Conservation (phyloP, 2,888 invertebrate species). For the Tholera decimalis region DNA sequence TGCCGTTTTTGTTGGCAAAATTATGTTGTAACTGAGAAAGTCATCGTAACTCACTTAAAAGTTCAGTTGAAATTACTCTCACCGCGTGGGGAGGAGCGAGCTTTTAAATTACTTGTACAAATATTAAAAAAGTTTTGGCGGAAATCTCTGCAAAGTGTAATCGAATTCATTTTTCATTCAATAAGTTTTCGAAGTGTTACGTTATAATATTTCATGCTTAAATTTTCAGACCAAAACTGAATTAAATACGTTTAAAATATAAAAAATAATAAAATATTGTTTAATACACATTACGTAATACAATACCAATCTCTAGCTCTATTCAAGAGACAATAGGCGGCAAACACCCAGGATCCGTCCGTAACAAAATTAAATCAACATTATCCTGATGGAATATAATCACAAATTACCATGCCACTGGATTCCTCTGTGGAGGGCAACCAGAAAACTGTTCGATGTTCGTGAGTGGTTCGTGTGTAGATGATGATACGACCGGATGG, state of each 20-base stretch:
- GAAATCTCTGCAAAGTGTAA: constrained; percentile 16
- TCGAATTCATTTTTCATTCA: constrained; percentile 18
- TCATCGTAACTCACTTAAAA: constrained; percentile 34
- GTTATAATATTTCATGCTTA: constrained; percentile 3
- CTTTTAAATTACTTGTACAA: constrained; percentile 43
- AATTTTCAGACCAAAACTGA: constrained; percentile 2
- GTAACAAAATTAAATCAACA: constrained; percentile 70
- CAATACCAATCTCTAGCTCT: constrained; percentile 82
- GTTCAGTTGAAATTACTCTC: constrained; percentile 24
- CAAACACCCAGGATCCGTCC: constrained; percentile 77
- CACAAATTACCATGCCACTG: constrained; percentile 90
- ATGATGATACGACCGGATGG: constrained; percentile 73
- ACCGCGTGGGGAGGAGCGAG: constrained; percentile 20
- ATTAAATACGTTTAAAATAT: constrained; percentile 12
- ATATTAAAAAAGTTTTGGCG: constrained; percentile 20
- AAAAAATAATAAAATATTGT: constrained; percentile 44
- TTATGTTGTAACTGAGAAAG: constrained; percentile 45
- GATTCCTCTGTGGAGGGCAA: constrained; percentile 76
- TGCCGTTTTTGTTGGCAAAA: constrained; percentile 61
- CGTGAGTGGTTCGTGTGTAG: constrained; percentile 66
- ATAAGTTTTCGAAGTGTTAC: neutral
- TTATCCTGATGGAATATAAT: constrained; percentile 76
- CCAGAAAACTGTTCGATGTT: constrained; percentile 70
- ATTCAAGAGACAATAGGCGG: constrained; percentile 79
- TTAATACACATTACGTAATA: constrained; percentile 80